Evolutionary conservation across 2,888 invertebrate genomes (phyloP).

Genomic region (Mythimna impura): DNA sequence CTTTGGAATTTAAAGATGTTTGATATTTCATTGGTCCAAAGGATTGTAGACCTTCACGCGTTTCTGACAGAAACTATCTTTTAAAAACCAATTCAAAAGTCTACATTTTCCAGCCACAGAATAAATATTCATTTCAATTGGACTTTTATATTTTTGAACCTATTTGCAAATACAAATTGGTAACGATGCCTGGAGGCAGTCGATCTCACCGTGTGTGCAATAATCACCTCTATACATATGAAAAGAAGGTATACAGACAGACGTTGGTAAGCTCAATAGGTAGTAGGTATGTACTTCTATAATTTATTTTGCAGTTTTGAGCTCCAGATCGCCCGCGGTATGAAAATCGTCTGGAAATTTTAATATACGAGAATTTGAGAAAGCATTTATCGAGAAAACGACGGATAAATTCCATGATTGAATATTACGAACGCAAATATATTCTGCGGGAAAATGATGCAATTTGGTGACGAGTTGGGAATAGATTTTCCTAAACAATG

Average conservation of each 20-base stretch:
- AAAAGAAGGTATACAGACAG: too few relatives aligned
- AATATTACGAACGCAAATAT: constrained; percentile 33
- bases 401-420: constrained; percentile 34
- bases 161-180: constrained; percentile 14
- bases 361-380: constrained; percentile 18
- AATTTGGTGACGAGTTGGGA: neutral
- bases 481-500: neutral
- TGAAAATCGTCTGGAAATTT: constrained; percentile 16
- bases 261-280: neutral
- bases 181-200: constrained; percentile 24
- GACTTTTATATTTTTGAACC: constrained; percentile 14
- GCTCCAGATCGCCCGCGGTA: constrained; percentile 9
- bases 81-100: too few relatives aligned
- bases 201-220: neutral
- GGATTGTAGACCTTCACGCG: too few relatives aligned
- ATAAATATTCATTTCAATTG: constrained; percentile 11
- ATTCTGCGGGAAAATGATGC: neutral
- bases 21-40: too few relatives aligned
- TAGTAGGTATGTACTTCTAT: too few relatives aligned
- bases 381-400: constrained; percentile 14
- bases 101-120: neutral
- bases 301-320: constrained; percentile 17
- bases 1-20: neutral
- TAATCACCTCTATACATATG: constrained; percentile 8
- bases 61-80: too few relatives aligned